Evolutionary conservation across 2,113 vertebrate species (phyloP).

Genomic region (Amazona guildingii): DNA sequence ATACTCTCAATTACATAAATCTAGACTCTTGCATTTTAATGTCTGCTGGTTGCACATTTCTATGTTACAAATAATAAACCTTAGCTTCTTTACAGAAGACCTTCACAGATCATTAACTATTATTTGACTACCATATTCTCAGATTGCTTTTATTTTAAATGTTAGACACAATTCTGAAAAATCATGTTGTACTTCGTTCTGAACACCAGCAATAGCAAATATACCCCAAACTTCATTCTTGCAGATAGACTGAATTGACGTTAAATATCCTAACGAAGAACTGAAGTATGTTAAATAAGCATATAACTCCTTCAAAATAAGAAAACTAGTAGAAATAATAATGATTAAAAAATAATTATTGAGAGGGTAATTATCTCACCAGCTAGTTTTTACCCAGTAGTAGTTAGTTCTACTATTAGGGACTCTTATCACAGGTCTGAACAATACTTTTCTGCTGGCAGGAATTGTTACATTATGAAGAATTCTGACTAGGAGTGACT

Average conservation of each 20-base stretch:
- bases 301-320: background rate
- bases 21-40: background rate
- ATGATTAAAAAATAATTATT: fast-evolving
- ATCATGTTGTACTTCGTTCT: background rate
- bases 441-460: background rate
- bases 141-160: background rate
- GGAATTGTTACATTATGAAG: background rate
- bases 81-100: background rate
- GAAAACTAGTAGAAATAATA: background rate
- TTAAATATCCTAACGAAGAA: background rate
- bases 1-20: background rate
- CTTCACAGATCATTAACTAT: background rate
- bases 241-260: background rate
- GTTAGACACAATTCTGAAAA: background rate
- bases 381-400: background rate
- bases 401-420: background rate
- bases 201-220: background rate
- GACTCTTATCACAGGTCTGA: background rate
- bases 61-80: background rate
- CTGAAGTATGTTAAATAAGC: background rate
- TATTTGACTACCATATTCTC: background rate
- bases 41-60: background rate
- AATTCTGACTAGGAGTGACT: background rate
- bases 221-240: background rate
- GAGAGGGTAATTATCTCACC: background rate